phyloP scores from a whole-genome alignment of 2,888 invertebrate species.

The Luperina testacea region DNA sequence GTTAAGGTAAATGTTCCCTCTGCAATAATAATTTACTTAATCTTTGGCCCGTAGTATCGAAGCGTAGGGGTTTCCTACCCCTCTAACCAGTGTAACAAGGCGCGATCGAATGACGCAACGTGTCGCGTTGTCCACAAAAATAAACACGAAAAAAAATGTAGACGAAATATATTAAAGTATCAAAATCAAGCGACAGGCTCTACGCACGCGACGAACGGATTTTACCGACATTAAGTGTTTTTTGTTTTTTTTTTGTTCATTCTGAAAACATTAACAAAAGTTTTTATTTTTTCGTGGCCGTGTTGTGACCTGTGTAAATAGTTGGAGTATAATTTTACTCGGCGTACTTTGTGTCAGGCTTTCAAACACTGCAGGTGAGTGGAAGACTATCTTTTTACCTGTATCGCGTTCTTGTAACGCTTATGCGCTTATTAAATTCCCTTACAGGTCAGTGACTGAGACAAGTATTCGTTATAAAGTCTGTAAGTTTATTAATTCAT shows the following conservation, averaged over 20 bases:
- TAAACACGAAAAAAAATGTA: slow-evolving; percentile 84
- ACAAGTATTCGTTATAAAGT: slow-evolving; percentile 17
- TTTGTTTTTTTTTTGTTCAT: slow-evolving; percentile 35
- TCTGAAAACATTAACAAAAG: slow-evolving; percentile 37
- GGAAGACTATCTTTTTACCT: background rate
- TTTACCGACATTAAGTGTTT: slow-evolving; percentile 32
- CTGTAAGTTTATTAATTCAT: slow-evolving; percentile 6
- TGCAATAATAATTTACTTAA: slow-evolving; percentile 40
- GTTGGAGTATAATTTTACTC: slow-evolving; percentile 53
- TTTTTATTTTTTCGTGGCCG: slow-evolving; percentile 65
- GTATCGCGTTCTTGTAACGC: background rate
- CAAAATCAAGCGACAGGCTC: slow-evolving; percentile 55
- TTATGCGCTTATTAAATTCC: slow-evolving; percentile 35
- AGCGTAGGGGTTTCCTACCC: slow-evolving; percentile 83
- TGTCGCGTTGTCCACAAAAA: slow-evolving; percentile 66
- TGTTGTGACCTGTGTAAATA: slow-evolving; percentile 73
- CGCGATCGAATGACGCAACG: slow-evolving; percentile 70
- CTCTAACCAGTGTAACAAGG: slow-evolving; percentile 79
- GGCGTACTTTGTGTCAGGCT: slow-evolving; percentile 62
- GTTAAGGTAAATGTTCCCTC: slow-evolving; percentile 51
- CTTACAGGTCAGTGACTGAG: background rate
- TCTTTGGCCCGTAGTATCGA: slow-evolving; percentile 84
- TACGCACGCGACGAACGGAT: slow-evolving; percentile 49
- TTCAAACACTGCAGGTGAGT: slow-evolving; percentile 74
- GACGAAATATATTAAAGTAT: slow-evolving; percentile 64